A percentile compares a stretch with the other conserved stretches of the same genome.
These are phyloP conservation scores for Erpobdella octoculata DNA, from an alignment of 2,888 invertebrate species.

Conservation along the genomic window DNA sequence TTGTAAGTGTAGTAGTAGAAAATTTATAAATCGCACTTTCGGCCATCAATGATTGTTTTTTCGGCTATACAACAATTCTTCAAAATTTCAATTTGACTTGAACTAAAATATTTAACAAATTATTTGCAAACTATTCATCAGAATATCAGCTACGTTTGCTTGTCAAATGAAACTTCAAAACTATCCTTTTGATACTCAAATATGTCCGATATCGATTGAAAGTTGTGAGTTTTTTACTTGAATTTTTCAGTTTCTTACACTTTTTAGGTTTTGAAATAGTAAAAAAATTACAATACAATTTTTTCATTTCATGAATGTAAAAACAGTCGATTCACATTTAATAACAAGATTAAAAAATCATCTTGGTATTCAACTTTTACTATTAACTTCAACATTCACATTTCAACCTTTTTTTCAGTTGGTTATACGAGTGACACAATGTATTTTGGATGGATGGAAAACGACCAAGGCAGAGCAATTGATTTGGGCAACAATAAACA, in stretches of 20 bases:
- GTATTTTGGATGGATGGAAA: slow-evolving; percentile 21
- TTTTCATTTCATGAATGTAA: not conserved
- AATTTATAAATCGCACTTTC: no score
- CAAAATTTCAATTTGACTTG: no score
- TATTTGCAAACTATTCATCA: slow-evolving; percentile 29
- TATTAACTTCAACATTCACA: not conserved
- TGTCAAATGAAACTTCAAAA: slow-evolving; percentile 46
- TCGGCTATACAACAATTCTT: no score
- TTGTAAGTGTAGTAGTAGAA: no score
- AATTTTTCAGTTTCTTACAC: no score
- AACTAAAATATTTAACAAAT: not conserved
- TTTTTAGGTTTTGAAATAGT: no score
- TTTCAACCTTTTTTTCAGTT: not conserved
- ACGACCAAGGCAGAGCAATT: slow-evolving; percentile 1
- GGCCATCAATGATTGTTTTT: no score
- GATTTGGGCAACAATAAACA: slow-evolving; percentile 16
- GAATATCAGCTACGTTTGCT: slow-evolving; percentile 43
- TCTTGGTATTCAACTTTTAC: no score
- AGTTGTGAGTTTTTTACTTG: slow-evolving; percentile 46
- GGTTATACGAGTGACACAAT: slow-evolving; percentile 20
- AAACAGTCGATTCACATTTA: no score
- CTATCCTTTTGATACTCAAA: slow-evolving; percentile 47
- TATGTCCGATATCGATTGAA: slow-evolving; percentile 45
- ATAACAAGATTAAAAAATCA: no score
- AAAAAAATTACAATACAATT: no score